Conservation (phyloP, 1,140 invertebrate species). For the Zaprionus tsacasi region DNA sequence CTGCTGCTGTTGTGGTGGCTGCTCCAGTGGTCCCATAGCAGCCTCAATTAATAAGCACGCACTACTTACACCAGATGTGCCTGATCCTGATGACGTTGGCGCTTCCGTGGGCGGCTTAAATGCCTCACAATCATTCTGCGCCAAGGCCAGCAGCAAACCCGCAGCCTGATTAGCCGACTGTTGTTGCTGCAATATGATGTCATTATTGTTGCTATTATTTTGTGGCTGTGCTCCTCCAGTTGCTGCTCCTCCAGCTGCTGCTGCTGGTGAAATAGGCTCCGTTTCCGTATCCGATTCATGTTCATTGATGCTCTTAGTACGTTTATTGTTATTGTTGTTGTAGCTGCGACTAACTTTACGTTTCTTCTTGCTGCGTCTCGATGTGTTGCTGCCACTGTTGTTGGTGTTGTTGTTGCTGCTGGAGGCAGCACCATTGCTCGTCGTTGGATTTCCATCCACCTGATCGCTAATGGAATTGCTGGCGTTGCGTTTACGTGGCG, state of each 20-base stretch:
- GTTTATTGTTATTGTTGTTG: constrained; percentile 69
- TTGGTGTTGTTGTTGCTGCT: constrained; percentile 41
- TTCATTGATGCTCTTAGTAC: constrained; percentile 87
- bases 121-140: constrained; percentile 81
- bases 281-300: constrained; percentile 88
- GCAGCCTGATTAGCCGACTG: constrained; percentile 84
- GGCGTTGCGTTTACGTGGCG: constrained; percentile 61
- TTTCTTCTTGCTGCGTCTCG: constrained; percentile 72
- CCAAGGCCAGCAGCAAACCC: constrained; percentile 86
- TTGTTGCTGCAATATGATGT: constrained; percentile 56
- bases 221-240: constrained; percentile 79
- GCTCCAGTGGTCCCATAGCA: constrained; percentile 91
- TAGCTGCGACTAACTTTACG: constrained; percentile 73
- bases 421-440: constrained; percentile 21
- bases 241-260: constrained; percentile 73
- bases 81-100: constrained; percentile 28
- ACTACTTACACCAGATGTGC: constrained; percentile 85
- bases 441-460: constrained; percentile 10
- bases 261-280: constrained; percentile 85
- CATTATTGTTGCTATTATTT: constrained; percentile 70
- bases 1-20: constrained; percentile 35
- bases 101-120: constrained; percentile 57
- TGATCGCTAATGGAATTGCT: constrained; percentile 63
- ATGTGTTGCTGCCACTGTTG: constrained; percentile 24
- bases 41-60: constrained; percentile 92